Conservation (phyloP, 2,113 vertebrate genomes). For the Menidia beryllina region DNA sequence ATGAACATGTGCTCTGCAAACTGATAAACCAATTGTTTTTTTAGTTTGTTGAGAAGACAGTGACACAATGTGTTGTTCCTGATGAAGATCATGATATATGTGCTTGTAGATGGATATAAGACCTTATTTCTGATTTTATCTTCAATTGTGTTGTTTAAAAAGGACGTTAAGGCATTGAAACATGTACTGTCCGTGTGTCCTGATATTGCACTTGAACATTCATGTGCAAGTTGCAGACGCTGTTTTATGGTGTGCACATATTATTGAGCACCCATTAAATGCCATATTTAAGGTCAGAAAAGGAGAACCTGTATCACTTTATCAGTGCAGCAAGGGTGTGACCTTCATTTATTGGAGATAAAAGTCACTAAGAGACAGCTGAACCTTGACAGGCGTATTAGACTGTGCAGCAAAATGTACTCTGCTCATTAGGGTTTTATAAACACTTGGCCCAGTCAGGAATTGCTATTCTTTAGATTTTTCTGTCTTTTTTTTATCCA, state of each 20-base stretch:
- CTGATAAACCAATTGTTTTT: no score
- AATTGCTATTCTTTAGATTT: neutral
- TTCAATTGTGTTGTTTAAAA: no score
- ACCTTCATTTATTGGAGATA: conserved; percentile 11
- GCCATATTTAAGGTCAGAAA: neutral
- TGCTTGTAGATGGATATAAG: no score
- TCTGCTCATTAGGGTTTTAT: neutral
- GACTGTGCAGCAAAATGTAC: neutral
- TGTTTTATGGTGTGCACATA: neutral
- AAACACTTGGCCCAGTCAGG: neutral
- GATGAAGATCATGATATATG: no score
- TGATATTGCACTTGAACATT: neutral
- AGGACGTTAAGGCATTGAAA: no score
- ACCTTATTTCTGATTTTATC: no score
- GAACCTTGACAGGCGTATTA: neutral
- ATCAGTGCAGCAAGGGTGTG: neutral
- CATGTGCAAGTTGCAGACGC: neutral
- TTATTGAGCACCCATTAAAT: neutral
- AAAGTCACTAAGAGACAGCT: neutral
- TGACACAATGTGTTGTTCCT: no score
- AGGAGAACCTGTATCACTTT: neutral
- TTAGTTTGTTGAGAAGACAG: no score
- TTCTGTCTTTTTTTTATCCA: neutral
- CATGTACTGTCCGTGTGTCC: conserved; percentile 4
- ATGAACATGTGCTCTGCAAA: neutral